phyloP scores from a whole-genome alignment of 2,113 vertebrate species.

The Aptenodytes forsteri region DNA sequence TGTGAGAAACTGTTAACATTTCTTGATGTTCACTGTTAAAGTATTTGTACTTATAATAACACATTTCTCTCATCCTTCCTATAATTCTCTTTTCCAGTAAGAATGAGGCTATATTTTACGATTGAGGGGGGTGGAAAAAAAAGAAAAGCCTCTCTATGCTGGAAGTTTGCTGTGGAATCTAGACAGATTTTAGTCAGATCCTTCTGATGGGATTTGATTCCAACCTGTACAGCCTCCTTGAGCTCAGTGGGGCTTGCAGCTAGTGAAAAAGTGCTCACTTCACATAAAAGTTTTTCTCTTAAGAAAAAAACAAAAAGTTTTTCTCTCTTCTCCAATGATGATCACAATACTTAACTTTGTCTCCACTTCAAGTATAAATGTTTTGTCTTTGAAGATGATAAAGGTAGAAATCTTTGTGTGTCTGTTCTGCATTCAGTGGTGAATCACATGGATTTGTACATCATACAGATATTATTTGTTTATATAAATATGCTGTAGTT shows the following conservation, averaged over 20 bases:
- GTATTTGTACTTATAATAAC: background rate
- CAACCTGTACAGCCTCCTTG: background rate
- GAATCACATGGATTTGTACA: background rate
- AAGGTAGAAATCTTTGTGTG: background rate
- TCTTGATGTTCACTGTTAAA: background rate
- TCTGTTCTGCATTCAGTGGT: background rate
- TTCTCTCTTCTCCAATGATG: background rate
- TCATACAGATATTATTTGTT: background rate
- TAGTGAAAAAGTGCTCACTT: background rate
- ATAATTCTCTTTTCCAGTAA: background rate
- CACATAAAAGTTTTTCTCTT: background rate
- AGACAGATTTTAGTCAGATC: background rate
- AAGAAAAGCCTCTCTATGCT: background rate
- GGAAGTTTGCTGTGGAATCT: background rate
- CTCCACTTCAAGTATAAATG: background rate
- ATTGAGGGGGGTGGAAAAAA: too few relatives aligned
- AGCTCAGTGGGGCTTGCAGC: background rate
- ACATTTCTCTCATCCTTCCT: background rate
- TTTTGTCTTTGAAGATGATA: background rate
- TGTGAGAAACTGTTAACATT: background rate
- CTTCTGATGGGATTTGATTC: background rate
- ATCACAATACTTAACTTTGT: background rate
- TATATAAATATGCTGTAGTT: background rate
- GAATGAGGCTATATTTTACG: background rate
- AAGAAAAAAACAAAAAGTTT: background rate